Base-by-base conservation (phyloP, 53 echinoderm and acorn worm genomes). In the Holothuria leucospilota region DNA sequence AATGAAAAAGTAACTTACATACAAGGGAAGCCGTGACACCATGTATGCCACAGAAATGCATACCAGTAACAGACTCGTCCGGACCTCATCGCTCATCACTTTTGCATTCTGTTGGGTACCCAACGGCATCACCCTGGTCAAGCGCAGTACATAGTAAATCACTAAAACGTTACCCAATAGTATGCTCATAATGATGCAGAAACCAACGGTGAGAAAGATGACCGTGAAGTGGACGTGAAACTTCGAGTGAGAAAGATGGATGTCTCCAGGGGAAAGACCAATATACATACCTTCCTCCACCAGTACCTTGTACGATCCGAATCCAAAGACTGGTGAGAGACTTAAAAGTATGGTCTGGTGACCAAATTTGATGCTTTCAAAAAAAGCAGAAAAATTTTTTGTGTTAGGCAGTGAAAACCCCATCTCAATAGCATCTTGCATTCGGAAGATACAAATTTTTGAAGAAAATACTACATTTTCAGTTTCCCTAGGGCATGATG, bases 251-350 rank as follows among this genome's bases (percentile, higher is more conserved):
- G 75, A 23, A 11, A 77, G 64, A 14, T 62, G 59, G 42, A 90
- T 66, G 60, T 90, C 92, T 25, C 95, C 90, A 18, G 95, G 90
- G 24, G 90, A 87, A 60, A 95, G 51, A 86, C 95, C 90, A 59
- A 93, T 39, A 52, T 67, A 82, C 21, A 26, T 59, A 20, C 88
- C 92, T 15, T 59, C 68, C 9, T 28, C 18, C 49, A 90, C 51
- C 29, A 69, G 6, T 0, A 78, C 27, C 63, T 84, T 71, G 38
- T 93, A 93, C 25, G 93, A 60, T 13, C 93, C 93, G 59, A 93
- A 87, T 5, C 93, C 93, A 20, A 90, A 10, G 20, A 93, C 71
- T 20, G 93, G 93, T 20, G 90, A 71, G 14, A 85, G 23, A 23
- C 87, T 73, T 2, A n/a, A n/a, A n/a, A n/a, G n/a, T n/a, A n/a